These are phyloP conservation scores for Gallinago solitaria DNA, from an alignment of 2,797 vertebrate species.

Conservation along the genomic window DNA sequence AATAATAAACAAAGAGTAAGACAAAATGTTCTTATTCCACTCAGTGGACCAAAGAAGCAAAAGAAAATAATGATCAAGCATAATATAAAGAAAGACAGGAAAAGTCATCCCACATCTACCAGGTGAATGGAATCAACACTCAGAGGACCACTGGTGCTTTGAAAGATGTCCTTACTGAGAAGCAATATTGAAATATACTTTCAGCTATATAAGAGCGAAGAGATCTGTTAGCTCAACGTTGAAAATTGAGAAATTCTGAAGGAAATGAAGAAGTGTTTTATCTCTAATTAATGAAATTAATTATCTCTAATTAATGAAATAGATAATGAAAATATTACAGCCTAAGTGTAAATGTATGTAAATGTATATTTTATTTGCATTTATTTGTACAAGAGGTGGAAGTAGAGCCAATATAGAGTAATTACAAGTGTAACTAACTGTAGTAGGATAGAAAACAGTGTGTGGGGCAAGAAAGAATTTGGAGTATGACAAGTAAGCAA, in stretches of 20 bases:
- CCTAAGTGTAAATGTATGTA: not conserved
- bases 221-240: fast-evolving
- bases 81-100: not conserved
- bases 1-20: not conserved
- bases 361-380: not conserved
- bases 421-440: not conserved
- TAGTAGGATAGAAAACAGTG: not conserved
- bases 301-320: not conserved
- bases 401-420: not conserved
- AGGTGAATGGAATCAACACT: not conserved
- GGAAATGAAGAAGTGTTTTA: not conserved
- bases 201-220: not conserved
- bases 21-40: not conserved
- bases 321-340: not conserved
- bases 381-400: not conserved
- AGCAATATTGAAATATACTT: not conserved
- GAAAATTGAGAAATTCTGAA: not conserved
- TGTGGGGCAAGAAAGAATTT: not conserved
- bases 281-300: not conserved
- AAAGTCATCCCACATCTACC: not conserved
- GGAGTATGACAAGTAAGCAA: not conserved
- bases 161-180: not conserved
- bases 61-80: not conserved
- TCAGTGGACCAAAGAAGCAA: not conserved
- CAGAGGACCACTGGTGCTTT: fast-evolving